phyloP scores from a whole-genome alignment of 2,888 invertebrate genomes.

The Ormyrus thymus region DNA sequence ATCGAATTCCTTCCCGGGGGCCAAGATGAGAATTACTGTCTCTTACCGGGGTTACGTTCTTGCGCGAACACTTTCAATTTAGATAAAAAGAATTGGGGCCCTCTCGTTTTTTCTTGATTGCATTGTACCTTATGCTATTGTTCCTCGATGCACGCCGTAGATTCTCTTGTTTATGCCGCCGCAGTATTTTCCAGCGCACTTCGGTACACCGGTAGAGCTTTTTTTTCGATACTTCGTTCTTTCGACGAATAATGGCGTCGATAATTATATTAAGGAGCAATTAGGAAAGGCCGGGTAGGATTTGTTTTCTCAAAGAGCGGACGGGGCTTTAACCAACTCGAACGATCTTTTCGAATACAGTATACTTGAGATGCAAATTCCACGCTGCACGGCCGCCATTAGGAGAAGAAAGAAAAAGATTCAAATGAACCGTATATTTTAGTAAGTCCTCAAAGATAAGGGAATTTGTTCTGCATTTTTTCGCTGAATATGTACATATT shows the following conservation, averaged over 20 bases:
- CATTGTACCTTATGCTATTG: background rate
- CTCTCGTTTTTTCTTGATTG: background rate
- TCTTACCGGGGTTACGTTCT: background rate
- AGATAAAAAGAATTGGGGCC: background rate
- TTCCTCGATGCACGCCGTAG: background rate
- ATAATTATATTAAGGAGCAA: background rate
- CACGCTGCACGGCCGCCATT: background rate
- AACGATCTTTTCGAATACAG: conserved; percentile 8
- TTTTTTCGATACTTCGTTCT: background rate
- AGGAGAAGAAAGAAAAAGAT: conserved; percentile 16
- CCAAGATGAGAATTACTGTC: background rate
- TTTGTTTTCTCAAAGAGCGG: conserved; percentile 4
- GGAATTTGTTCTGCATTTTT: too few species aligned
- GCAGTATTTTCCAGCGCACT: too few species aligned
- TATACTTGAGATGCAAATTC: conserved; percentile 31
- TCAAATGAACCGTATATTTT: conserved; percentile 32
- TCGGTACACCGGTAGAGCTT: too few species aligned
- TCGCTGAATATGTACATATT: too few species aligned
- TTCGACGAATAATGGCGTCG: background rate
- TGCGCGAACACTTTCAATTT: background rate
- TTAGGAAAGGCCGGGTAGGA: background rate
- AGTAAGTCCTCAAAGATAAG: background rate
- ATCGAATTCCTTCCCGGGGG: conserved; percentile 9
- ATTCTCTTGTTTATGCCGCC: too few species aligned
- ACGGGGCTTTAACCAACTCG: conserved; percentile 13